phyloP scores from a whole-genome alignment of 2,888 invertebrate genomes.

The Hydroisotoma schaefferi region DNA sequence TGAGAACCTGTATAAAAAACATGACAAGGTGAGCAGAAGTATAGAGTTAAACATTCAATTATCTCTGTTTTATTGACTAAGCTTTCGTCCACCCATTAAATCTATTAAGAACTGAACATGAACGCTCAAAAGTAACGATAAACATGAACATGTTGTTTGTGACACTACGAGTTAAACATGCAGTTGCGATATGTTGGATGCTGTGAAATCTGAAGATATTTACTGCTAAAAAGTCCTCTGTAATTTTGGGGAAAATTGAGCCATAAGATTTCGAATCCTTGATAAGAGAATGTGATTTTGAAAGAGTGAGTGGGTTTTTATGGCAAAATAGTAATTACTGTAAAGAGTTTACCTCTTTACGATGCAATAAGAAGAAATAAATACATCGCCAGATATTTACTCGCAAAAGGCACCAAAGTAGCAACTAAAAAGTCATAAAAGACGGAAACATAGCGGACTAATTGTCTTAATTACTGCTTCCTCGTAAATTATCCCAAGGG shows the following conservation, averaged over 20 bases:
- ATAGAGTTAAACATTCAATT: slow-evolving; percentile 40
- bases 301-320: background rate
- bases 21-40: slow-evolving; percentile 25
- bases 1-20: background rate
- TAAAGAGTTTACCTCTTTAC: background rate
- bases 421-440: slow-evolving; percentile 9
- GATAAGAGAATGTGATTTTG: background rate
- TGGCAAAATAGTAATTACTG: background rate
- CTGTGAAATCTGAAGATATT: too few species aligned
- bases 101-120: too few species aligned
- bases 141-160: background rate
- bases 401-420: background rate
- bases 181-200: slow-evolving; percentile 3
- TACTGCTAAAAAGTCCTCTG: background rate
- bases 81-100: slow-evolving; percentile 37
- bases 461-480: slow-evolving; percentile 4
- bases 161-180: background rate
- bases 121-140: too few species aligned
- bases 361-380: background rate
- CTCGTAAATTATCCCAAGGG: slow-evolving; percentile 5
- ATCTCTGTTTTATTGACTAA: slow-evolving; percentile 36
- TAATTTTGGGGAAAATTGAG: slow-evolving; percentile 30
- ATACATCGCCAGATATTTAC: background rate
- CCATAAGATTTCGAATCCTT: slow-evolving; percentile 18
- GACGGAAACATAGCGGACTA: background rate